Evolutionary conservation across 2,113 vertebrate genomes (phyloP).

Genomic region (Orthochromis malagaraziensis): DNA sequence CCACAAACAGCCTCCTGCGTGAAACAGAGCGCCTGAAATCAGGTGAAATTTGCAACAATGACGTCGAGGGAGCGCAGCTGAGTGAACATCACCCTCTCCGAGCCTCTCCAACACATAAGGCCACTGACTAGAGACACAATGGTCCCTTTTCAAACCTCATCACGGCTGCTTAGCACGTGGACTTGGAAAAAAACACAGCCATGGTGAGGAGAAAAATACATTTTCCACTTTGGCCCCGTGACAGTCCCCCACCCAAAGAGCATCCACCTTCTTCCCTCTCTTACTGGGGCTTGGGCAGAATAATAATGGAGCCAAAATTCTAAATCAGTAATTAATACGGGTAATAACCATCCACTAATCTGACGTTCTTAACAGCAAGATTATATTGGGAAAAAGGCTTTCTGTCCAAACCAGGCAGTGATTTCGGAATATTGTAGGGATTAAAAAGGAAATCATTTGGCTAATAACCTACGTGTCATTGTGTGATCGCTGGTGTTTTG

Average conservation of each 20-base stretch:
- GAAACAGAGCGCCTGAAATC: constrained; percentile 44
- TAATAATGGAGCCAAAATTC: constrained; percentile 9
- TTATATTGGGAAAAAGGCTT: not conserved
- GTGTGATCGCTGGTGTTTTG: not conserved
- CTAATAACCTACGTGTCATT: not conserved
- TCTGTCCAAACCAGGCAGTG: not conserved
- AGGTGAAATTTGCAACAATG: constrained; percentile 72
- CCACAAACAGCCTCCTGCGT: not conserved
- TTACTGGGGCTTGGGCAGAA: constrained; percentile 6
- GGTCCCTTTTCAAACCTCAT: constrained; percentile 58
- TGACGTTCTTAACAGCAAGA: not conserved
- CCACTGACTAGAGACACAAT: constrained; percentile 65
- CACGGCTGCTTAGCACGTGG: constrained; percentile 59
- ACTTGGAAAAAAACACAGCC: constrained; percentile 29
- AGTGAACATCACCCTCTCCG: constrained; percentile 65
- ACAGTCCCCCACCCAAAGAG: not conserved
- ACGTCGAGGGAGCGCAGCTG: constrained; percentile 63
- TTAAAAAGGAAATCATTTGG: not conserved
- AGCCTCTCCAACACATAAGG: constrained; percentile 61
- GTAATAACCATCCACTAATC: not conserved
- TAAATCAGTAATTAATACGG: not conserved
- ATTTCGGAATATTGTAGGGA: not conserved
- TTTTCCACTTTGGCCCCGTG: constrained; percentile 31
- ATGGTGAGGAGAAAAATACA: constrained; percentile 18
- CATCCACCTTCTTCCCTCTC: not conserved